A percentile compares a stretch with the other conserved stretches of the same genome.
Conservation (phyloP, 2,797 vertebrate genomes). For the Octomys mimax region DNA sequence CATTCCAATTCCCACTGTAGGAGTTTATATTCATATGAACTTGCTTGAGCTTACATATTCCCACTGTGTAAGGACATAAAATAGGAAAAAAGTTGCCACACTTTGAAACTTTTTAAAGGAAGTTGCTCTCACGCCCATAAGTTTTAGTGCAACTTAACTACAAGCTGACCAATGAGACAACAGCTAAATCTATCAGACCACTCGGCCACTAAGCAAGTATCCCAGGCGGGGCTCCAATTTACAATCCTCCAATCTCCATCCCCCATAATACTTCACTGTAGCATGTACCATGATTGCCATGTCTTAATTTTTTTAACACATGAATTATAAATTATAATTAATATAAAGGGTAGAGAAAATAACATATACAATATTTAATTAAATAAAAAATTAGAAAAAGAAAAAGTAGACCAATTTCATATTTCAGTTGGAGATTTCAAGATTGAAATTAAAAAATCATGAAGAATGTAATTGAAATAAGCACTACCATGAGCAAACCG, state of each 20-base stretch:
- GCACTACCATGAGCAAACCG: neutral
- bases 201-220: neutral
- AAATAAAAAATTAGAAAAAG: neutral
- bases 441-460: neutral
- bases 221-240: neutral
- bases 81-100: neutral
- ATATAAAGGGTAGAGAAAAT: neutral
- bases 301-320: neutral
- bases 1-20: neutral
- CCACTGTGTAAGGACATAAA: neutral
- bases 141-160: neutral
- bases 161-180: neutral
- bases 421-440: neutral
- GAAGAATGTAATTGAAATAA: neutral
- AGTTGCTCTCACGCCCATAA: neutral
- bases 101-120: constrained; percentile 24
- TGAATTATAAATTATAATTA: neutral
- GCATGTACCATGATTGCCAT: neutral
- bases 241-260: neutral
- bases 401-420: neutral
- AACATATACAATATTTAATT: neutral
- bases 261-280: neutral
- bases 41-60: neutral
- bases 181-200: neutral
- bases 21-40: neutral